phyloP scores from a whole-genome alignment of 2,888 invertebrate genomes.

The Cerceris ruficornis region DNA sequence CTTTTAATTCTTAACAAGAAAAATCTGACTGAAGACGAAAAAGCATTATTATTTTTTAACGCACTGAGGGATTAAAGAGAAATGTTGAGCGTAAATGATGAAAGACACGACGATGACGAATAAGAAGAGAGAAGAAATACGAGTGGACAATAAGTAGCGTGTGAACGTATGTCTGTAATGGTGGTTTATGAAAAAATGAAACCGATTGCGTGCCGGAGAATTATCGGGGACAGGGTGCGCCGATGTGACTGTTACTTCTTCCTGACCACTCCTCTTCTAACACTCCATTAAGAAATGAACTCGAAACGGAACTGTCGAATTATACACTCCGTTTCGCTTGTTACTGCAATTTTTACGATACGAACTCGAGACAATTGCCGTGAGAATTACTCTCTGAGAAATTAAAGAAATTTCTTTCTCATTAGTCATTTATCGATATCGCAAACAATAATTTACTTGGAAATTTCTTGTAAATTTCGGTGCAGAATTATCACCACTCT shows the following conservation, averaged over 20 bases:
- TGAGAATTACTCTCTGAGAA: conserved; percentile 4
- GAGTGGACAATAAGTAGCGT: not conserved
- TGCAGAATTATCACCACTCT: no score
- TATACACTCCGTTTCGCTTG: conserved; percentile 44
- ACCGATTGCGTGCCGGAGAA: conserved; percentile 46
- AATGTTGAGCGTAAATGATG: not conserved
- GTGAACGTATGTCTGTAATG: not conserved
- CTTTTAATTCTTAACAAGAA: no score
- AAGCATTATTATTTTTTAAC: no score
- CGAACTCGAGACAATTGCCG: not conserved
- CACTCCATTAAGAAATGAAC: conserved; percentile 55
- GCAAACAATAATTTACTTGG: no score
- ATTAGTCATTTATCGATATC: no score
- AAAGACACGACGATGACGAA: no score
- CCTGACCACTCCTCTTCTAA: conserved; percentile 57
- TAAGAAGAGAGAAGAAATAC: no score
- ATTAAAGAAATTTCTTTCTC: no score
- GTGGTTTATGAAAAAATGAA: conserved; percentile 37
- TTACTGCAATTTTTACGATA: conserved; percentile 42
- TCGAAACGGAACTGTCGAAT: conserved; percentile 53
- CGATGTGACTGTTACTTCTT: conserved; percentile 52
- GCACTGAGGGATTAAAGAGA: no score
- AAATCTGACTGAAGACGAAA: no score
- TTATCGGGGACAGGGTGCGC: conserved; percentile 58
- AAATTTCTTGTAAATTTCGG: no score